Conservation (phyloP, 2,113 vertebrate species). For the Sylvia atricapilla region DNA sequence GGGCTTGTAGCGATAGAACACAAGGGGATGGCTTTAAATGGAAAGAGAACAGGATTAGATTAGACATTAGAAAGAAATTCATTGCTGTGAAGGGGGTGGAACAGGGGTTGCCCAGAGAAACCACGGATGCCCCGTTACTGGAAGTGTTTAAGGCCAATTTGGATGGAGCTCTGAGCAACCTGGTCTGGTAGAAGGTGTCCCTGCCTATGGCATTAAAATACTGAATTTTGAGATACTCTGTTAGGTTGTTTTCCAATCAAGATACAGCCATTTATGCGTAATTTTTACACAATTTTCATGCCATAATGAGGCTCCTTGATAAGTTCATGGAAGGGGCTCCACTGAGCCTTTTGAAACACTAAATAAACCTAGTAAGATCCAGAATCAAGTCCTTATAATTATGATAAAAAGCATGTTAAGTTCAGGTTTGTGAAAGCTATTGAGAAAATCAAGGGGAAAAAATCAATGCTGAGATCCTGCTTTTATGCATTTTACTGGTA, state of each 20-base stretch:
- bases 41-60: background rate
- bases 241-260: background rate
- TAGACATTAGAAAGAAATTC: background rate
- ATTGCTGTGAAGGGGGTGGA: background rate
- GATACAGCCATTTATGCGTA: background rate
- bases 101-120: background rate
- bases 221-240: background rate
- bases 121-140: background rate
- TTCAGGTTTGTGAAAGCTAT: conserved; percentile 40
- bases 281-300: background rate
- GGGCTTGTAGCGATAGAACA: background rate
- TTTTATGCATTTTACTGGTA: conserved; percentile 62
- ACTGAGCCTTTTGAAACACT: conserved; percentile 7
- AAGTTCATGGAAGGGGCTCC: conserved; percentile 21
- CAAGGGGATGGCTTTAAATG: background rate
- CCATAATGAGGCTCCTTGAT: background rate
- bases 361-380: conserved; percentile 9
- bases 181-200: background rate
- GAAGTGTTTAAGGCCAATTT: background rate
- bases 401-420: conserved; percentile 9
- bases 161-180: background rate
- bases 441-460: conserved; percentile 20
- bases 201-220: background rate
- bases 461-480: conserved; percentile 58
- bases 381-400: conserved; percentile 32